Evolutionary conservation across 2,888 invertebrate genomes (phyloP), one percentile per base, ranked within the genome.

Genomic region (Athalia circularis): DNA sequence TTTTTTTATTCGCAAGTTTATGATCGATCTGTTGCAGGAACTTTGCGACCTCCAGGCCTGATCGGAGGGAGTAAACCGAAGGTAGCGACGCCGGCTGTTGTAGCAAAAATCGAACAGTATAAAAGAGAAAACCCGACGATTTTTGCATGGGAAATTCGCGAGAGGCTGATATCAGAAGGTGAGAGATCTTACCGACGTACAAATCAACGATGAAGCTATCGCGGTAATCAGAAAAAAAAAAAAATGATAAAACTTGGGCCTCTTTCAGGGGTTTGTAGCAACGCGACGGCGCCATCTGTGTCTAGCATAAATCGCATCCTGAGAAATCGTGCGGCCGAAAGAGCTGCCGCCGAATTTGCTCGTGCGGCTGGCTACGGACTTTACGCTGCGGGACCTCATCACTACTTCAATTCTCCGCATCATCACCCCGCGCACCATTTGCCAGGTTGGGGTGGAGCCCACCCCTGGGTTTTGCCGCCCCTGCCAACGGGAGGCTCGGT

Each of bases 61-160:
- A 98, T 98, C 85, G 97, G 98, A 78, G 98, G 98, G 82, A 98
- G 97, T 91, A 98, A 98, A 91, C 98, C 98, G 4, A 98, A 99
- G 92, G 99, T 99, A 79, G 99, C 99, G 79, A 99, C 99, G 50
- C 99, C 99, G 43, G 96, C 97, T 11, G 99, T 99, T 75, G 98
- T 99, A 80, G 96, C 97, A 82, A 99, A 98, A 93, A 99, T 99
- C 88, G 99, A 99, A 91, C 97, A 98, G 91, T 98, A 99, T 93
- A 99, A 99, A 92, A 92, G 98, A 85, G 98, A 99, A 91, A 99
- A 99, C 91, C 98, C 99, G 4, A 99, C 99, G 80, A 98, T 99
- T 88, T 99, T 99, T 91, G 99, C 99, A 67, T 99, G 99, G 99
- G 99, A 99, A 93, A 99, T 99, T 84, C 93, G 99, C 79, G 99